A percentile compares a stretch with the other conserved stretches of the same genome.
Conservation (phyloP, 2,888 invertebrate species). For the Coleophora deauratella region DNA sequence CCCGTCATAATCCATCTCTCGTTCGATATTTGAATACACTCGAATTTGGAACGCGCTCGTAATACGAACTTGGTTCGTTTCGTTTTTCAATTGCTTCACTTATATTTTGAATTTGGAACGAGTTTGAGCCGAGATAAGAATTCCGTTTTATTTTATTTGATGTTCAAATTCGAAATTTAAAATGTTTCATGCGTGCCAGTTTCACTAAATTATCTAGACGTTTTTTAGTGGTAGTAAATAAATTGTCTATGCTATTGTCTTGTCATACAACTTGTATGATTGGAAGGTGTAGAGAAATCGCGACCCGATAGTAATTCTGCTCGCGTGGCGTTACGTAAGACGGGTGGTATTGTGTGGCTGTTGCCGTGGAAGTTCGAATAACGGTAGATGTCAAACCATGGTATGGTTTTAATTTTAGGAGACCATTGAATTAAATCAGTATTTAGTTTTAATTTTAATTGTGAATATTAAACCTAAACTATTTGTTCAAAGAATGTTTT, state of each 20-base stretch:
- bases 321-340: slow-evolving; percentile 63
- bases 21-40: slow-evolving; percentile 70
- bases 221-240: slow-evolving; percentile 21
- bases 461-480: too few species aligned
- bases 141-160: slow-evolving; percentile 28
- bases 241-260: slow-evolving; percentile 40
- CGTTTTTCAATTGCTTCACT: slow-evolving; percentile 72
- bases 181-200: slow-evolving; percentile 21
- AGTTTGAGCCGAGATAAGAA: slow-evolving; percentile 44
- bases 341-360: slow-evolving; percentile 21
- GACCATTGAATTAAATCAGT: too few species aligned
- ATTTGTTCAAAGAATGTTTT: too few species aligned
- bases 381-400: not conserved
- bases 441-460: too few species aligned
- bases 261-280: slow-evolving; percentile 27
- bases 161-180: slow-evolving; percentile 33
- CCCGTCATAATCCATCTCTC: slow-evolving; percentile 62
- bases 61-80: slow-evolving; percentile 67
- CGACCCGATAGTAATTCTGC: slow-evolving; percentile 52
- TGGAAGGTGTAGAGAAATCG: slow-evolving; percentile 60
- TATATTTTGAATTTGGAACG: slow-evolving; percentile 69
- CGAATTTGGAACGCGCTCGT: slow-evolving; percentile 66
- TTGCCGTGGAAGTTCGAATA: too few species aligned
- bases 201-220: slow-evolving; percentile 8
- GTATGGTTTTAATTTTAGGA: too few species aligned